Base-by-base conservation (phyloP, 2,797 vertebrate species). In the Sciurus vulgaris region DNA sequence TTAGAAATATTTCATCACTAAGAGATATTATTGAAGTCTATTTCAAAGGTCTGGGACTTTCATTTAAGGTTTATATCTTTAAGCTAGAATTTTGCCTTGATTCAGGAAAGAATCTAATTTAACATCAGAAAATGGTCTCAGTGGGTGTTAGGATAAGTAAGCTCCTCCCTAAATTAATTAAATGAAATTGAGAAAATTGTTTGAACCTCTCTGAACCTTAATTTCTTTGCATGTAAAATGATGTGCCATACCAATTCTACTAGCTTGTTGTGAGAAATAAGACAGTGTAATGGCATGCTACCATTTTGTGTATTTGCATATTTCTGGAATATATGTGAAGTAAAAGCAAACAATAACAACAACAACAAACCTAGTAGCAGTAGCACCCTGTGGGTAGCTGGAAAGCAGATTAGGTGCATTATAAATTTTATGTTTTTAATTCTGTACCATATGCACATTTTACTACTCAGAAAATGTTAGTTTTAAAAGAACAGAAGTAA, bases 1-100 rank as follows among this genome's bases (percentile, higher is more conserved):
- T 93, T 76, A 96, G 63, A 93, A 93, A 88, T 86, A 96, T 51
- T 61, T 65, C 72, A 84, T 10, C 33, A 41, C 18, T 54, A 77
- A 87, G 30, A 79, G 13, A 13, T 69, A 67, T 10, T 63, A 51
- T 14, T 90, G 41, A 86, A 30, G 24, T 79, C 12, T 30, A 9
- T 51, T 87, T 83, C n/a, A 86, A 51, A 56, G 30, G 11, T 63
- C 13, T 90, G 35, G 7, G 33, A 38, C 12, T 87, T 30, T 67
- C 49, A 70, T 4, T 3, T 54, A 78, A 72, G 35, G 10, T 61
- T 73, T 85, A 18, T 51, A 82, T 90, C 33, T 56, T 81, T 14
- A 73, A 90, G 47, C 26, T 73, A 79, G 28, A 87, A 89, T 67
- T 87, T 59, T 84, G 61, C 24, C 51, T 72, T 84, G 59, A 7